Percentiles rank a stretch among this genome's conserved stretches.
Evolutionary conservation across 2,797 vertebrate species (phyloP).

Genomic region (Remorina albescens): DNA sequence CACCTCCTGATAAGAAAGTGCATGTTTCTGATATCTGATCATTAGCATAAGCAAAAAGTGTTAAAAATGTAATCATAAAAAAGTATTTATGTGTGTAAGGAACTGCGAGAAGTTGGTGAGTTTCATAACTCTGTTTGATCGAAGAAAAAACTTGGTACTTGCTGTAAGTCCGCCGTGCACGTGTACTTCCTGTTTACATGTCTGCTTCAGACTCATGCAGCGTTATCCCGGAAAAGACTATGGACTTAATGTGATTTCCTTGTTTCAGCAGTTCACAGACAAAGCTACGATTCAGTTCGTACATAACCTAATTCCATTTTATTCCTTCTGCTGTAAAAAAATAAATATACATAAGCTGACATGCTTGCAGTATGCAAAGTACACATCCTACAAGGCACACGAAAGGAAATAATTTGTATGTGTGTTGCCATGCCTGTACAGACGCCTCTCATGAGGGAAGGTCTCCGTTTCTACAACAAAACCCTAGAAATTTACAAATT

Average conservation of each 20-base stretch:
- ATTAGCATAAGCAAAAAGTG: background rate
- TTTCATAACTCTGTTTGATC: background rate
- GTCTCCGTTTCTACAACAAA: constrained; percentile 55
- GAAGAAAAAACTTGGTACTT: constrained; percentile 24
- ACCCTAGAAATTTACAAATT: constrained; percentile 67
- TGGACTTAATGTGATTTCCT: constrained; percentile 68
- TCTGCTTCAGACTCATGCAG: constrained; percentile 52
- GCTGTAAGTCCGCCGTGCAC: constrained; percentile 27
- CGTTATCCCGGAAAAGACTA: constrained; percentile 53
- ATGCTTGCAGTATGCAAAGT: constrained; percentile 49
- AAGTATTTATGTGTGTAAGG: background rate
- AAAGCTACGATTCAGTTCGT: constrained; percentile 61
- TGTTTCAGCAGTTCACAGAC: constrained; percentile 67
- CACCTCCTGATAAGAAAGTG: background rate
- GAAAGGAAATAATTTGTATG: constrained; percentile 21
- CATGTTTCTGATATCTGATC: background rate
- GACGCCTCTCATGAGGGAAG: constrained; percentile 43
- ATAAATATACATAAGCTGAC: constrained; percentile 54
- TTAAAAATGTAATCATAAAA: constrained; percentile 6
- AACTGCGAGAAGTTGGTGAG: background rate
- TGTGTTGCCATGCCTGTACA: constrained; percentile 40
- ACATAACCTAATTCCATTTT: constrained; percentile 56
- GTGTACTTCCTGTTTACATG: constrained; percentile 47
- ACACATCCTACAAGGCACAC: constrained; percentile 32
- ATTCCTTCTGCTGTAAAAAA: constrained; percentile 47